Evolutionary conservation across 2,113 vertebrate genomes (phyloP).

Genomic region (Apistogramma diplotaenia): DNA sequence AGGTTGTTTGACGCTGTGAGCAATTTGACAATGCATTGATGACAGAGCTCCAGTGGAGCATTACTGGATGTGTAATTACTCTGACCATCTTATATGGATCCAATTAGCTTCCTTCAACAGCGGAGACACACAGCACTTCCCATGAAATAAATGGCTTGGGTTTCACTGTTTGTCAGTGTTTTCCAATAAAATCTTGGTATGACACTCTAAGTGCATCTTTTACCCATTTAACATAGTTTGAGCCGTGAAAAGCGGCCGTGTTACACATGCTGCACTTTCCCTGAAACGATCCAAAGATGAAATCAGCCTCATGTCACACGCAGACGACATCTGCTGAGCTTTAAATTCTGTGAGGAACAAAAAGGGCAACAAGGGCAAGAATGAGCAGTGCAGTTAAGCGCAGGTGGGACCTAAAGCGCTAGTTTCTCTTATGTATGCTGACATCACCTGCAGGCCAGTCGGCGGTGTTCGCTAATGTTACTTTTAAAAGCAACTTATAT

Average conservation of each 20-base stretch:
- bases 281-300: not conserved
- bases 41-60: slow-evolving; percentile 45
- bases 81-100: slow-evolving; percentile 45
- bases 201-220: not conserved
- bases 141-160: not conserved
- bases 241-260: not conserved
- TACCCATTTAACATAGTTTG: not conserved
- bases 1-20: slow-evolving; percentile 53
- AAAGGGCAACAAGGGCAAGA: not conserved
- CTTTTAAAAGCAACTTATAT: not conserved
- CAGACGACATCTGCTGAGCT: not conserved
- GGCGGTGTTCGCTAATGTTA: not conserved
- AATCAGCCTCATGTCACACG: not conserved
- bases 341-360: not conserved
- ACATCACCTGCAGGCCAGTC: not conserved
- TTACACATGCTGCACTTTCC: not conserved
- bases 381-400: not conserved
- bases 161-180: not conserved
- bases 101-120: slow-evolving; percentile 45
- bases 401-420: not conserved
- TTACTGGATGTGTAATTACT: slow-evolving; percentile 62
- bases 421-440: not conserved
- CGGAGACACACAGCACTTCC: not conserved
- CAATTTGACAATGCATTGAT: slow-evolving; percentile 45
- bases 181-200: not conserved